These are phyloP conservation scores for Lepilemur ruficaudatus DNA, from an alignment of 2,797 vertebrate species.

Conservation along the genomic window DNA sequence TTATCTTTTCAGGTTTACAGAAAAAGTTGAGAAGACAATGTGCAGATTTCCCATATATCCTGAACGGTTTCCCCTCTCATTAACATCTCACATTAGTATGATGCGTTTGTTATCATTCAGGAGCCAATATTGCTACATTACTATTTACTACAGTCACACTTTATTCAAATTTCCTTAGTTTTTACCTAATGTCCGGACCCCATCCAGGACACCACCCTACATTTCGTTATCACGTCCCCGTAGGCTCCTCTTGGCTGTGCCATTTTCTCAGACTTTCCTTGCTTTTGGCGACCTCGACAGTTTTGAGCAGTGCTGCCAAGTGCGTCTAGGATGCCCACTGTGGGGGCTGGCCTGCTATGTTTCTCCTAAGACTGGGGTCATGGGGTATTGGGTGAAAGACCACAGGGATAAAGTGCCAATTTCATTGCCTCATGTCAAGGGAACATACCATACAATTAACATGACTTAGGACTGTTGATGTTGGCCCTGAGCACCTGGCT, in stretches of 20 bases:
- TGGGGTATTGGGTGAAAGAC: background rate
- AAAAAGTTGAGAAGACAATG: background rate
- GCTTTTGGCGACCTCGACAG: background rate
- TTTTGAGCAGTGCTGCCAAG: background rate
- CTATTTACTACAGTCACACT: background rate
- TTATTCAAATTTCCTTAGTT: background rate
- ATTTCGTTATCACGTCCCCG: background rate
- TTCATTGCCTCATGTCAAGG: background rate
- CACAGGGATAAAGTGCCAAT: background rate
- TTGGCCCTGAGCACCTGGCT: conserved; percentile 9
- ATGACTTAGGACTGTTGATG: background rate
- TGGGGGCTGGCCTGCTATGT: background rate
- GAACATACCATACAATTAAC: background rate
- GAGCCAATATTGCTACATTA: background rate
- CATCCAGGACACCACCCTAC: background rate
- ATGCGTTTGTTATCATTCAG: background rate
- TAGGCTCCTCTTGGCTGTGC: background rate
- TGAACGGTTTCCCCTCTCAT: background rate
- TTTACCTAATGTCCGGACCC: background rate
- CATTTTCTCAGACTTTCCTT: background rate
- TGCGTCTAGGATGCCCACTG: background rate
- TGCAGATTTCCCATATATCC: background rate
- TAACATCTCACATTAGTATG: background rate
- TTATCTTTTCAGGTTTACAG: background rate
- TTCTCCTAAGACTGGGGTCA: background rate